These are phyloP conservation scores for Papilio polytes DNA, from an alignment of 1,140 invertebrate species.

Conservation along the genomic window DNA sequence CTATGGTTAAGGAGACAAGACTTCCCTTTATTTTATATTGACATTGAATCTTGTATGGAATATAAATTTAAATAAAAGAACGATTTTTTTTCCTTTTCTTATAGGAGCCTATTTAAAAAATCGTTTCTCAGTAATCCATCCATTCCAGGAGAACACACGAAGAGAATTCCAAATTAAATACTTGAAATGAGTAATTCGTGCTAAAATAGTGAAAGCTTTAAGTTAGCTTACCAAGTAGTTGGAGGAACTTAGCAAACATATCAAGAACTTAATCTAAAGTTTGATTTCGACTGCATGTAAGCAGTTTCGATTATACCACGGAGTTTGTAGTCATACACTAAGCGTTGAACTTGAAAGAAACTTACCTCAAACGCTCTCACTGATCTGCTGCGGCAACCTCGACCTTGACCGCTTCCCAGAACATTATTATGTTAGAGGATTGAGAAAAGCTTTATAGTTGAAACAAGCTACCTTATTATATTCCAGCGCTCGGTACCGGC, in stretches of 20 bases:
- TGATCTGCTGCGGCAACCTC: neutral
- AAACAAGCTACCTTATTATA: constrained; percentile 10
- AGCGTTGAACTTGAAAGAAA: neutral
- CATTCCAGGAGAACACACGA: neutral
- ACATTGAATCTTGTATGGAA: too few species aligned
- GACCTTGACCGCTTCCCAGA: neutral
- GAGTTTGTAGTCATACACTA: neutral
- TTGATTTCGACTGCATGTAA: neutral
- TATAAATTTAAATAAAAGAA: too few species aligned
- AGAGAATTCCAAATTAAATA: neutral
- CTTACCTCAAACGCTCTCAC: constrained; percentile 2
- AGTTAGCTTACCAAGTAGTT: neutral
- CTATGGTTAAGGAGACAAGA: too few species aligned
- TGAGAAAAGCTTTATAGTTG: constrained; percentile 20
- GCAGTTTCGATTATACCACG: neutral
- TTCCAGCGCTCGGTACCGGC: neutral
- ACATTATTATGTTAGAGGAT: constrained; percentile 7
- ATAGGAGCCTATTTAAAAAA: too few species aligned
- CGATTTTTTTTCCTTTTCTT: too few species aligned
- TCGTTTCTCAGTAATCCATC: too few species aligned
- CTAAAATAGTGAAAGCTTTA: neutral
- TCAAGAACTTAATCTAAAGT: neutral
- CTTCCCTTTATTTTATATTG: too few species aligned
- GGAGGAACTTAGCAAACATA: neutral
- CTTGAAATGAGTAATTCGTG: neutral